Percentiles rank a stretch among this genome's conserved stretches.
Evolutionary conservation across 1,140 invertebrate species (phyloP).

Genomic region (Procambarus clarkii): DNA sequence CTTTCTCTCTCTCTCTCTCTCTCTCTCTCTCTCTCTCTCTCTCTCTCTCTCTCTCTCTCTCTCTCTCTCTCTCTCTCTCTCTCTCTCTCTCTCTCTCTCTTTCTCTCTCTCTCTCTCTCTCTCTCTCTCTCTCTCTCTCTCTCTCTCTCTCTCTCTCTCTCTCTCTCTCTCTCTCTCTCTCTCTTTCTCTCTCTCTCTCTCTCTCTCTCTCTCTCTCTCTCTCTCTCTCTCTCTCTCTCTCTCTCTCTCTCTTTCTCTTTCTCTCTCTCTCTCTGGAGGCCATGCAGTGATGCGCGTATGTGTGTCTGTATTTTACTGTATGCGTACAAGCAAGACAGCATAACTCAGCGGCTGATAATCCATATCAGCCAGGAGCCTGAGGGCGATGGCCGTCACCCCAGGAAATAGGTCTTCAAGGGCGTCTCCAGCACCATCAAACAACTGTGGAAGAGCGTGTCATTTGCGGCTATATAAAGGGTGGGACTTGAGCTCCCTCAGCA

Average conservation of each 20-base stretch:
- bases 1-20: background rate
- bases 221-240: background rate
- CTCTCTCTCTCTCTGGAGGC: no score
- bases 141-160: no score
- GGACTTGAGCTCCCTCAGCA: background rate
- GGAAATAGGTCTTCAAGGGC: no score
- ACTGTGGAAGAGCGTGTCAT: no score
- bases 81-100: background rate
- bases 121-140: no score
- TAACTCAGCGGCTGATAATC: no score
- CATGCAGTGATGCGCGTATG: background rate
- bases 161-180: background rate
- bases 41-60: background rate
- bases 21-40: background rate
- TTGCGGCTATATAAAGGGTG: background rate
- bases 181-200: background rate
- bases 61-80: background rate
- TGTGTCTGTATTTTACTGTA: no score
- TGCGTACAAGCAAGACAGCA: no score
- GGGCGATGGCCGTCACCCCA: no score
- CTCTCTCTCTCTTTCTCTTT: background rate
- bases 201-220: background rate
- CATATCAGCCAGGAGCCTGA: no score
- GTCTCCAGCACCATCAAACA: no score
- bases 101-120: no score